Base-by-base conservation (phyloP, 2,113 vertebrate genomes). In the Etia nguti region DNA sequence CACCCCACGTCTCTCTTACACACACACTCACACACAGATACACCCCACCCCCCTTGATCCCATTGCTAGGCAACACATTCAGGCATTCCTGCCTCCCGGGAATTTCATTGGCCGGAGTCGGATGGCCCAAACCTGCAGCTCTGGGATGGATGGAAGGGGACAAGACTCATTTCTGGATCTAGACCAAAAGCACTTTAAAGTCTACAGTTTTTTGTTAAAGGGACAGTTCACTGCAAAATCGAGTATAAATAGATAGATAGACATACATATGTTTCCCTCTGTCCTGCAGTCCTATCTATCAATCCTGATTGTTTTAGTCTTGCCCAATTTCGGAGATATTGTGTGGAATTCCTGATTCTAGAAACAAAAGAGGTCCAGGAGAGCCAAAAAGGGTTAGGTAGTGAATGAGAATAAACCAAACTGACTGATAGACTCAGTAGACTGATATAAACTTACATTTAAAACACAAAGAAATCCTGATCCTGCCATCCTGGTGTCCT, bases 21-120 rank as follows among this genome's bases (percentile, higher is more conserved):
- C 82, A 83, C 75, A 56, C 87, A 79, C 54, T 75, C 52, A 77
- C 54, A 80, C 80, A 81, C 10, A 52, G 50, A 82, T 7, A 29
- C 86, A 46, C 85, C 26, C 89, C 85, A 1, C 75, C 79, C 75
- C 75, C 60, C 87, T 89, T 22, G 48, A 86, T 80, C 94, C 88
- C 24, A 97, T 99, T 98, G 97, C 98, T 97, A 98, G 96, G 98
- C 96, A 97, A 98, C 98, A 96, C 93, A 95, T 96, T 96, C 97
- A 95, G 95, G 96, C 96, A 96, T 97, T 94, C 80, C 36, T 88
- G 90, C 86, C 93, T 85, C 89, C 70, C 3, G 94, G 87, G 86
- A 91, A 90, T 94, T 93, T 98, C 96, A 98, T 97, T 98, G 97
- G 96, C 96, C 96, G 86, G 83, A 92, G 89, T 54, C 15, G 79